These are phyloP conservation scores for Pangasius djambal DNA, from an alignment of 2,797 vertebrate genomes.

Conservation along the genomic window DNA sequence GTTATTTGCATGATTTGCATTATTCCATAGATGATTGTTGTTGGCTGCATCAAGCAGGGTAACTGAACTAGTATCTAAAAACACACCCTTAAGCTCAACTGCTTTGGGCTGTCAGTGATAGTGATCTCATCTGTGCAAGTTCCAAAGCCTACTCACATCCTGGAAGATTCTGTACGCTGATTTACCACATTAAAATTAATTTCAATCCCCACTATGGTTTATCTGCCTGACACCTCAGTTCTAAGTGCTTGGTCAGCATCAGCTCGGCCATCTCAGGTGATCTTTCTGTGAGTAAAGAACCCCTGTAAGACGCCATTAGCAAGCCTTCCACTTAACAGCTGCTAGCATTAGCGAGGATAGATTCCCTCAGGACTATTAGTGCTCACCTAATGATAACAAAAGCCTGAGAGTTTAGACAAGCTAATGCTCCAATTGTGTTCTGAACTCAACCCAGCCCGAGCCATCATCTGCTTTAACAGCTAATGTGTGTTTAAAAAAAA, in stretches of 20 bases:
- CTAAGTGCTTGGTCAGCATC: slow-evolving; percentile 9
- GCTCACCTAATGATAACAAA: slow-evolving; percentile 73
- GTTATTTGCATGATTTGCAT: slow-evolving; percentile 19
- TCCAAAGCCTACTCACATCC: background rate
- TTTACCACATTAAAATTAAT: slow-evolving; percentile 13
- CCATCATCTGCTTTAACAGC: slow-evolving; percentile 58
- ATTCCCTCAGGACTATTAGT: slow-evolving; percentile 71
- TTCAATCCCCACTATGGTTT: background rate
- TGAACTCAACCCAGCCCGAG: slow-evolving; percentile 57
- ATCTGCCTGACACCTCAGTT: slow-evolving; percentile 6
- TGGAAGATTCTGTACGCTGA: background rate
- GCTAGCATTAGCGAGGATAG: slow-evolving; percentile 55
- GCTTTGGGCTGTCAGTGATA: background rate
- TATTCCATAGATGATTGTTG: background rate
- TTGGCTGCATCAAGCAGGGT: slow-evolving; percentile 8
- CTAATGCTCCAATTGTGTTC: slow-evolving; percentile 68
- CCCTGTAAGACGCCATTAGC: slow-evolving; percentile 76
- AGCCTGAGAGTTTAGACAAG: slow-evolving; percentile 64
- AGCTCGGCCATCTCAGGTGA: slow-evolving; percentile 50
- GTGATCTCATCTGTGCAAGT: background rate
- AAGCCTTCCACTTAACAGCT: slow-evolving; percentile 56
- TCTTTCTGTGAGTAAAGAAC: slow-evolving; percentile 69
- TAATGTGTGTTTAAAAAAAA: background rate
- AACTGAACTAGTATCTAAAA: background rate
- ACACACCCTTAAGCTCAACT: background rate